Conservation (phyloP, 2,797 vertebrate species). For the Melanotaenia parkinsoni region DNA sequence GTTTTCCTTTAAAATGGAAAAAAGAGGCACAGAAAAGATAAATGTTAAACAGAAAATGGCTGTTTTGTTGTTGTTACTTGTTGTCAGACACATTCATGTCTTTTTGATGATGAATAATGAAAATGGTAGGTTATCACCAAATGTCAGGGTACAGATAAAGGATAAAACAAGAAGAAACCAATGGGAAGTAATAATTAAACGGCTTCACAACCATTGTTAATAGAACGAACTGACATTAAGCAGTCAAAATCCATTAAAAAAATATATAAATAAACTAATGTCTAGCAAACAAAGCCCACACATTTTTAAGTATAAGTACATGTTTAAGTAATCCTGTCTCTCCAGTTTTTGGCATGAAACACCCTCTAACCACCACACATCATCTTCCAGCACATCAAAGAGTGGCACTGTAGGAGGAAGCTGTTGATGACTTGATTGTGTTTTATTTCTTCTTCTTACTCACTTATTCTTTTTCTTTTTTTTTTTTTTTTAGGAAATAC, state of each 20-base stretch:
- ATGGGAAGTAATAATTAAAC: conserved; percentile 50
- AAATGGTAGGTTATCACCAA: conserved; percentile 17
- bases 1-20: background rate
- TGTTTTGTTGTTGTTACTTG: conserved; percentile 12
- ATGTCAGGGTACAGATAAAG: conserved; percentile 27
- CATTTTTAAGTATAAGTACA: conserved; percentile 11
- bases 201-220: conserved; percentile 48
- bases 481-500: conserved; percentile 8
- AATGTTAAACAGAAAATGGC: background rate
- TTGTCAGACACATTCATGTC: conserved; percentile 32
- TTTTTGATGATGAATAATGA: conserved; percentile 32
- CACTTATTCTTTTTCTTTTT: background rate
- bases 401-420: conserved; percentile 34
- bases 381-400: conserved; percentile 15
- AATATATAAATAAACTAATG: conserved; percentile 29
- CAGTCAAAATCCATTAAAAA: background rate
- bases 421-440: conserved; percentile 34
- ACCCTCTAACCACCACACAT: conserved; percentile 24
- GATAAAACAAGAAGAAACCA: conserved; percentile 37
- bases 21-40: background rate
- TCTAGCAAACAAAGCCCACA: conserved; percentile 37
- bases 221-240: conserved; percentile 38
- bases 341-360: conserved; percentile 20
- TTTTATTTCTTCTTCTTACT: background rate
- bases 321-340: conserved; percentile 25